phyloP scores from a whole-genome alignment of 2,888 invertebrate genomes.

The Thalpophila matura region DNA sequence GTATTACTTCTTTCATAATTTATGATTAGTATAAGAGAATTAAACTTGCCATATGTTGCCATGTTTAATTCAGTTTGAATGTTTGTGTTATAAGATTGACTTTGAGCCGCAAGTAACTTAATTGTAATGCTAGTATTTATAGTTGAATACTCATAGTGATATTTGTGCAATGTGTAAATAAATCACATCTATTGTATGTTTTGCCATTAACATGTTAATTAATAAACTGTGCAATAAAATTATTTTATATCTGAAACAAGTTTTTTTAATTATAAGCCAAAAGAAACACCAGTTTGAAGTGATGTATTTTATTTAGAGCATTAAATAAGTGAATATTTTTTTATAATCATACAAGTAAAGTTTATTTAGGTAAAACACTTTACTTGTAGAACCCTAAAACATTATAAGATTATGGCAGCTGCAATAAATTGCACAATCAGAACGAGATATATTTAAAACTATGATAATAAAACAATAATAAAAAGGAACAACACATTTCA shows the following conservation, averaged over 20 bases:
- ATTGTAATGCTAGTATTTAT: slow-evolving; percentile 57
- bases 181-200: slow-evolving; percentile 54
- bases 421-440: slow-evolving; percentile 55
- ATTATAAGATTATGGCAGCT: slow-evolving; percentile 50
- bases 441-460: slow-evolving; percentile 51
- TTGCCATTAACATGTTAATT: slow-evolving; percentile 64
- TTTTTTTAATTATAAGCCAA: slow-evolving; percentile 50
- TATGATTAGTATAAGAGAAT: slow-evolving; percentile 73
- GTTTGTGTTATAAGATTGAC: slow-evolving; percentile 49
- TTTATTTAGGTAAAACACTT: slow-evolving; percentile 43
- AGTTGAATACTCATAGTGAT: slow-evolving; percentile 68
- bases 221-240: slow-evolving; percentile 79
- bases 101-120: slow-evolving; percentile 53
- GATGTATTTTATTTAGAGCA: slow-evolving; percentile 81
- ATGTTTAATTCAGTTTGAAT: slow-evolving; percentile 83
- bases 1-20: slow-evolving; percentile 53
- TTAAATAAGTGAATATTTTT: slow-evolving; percentile 63
- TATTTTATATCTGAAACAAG: slow-evolving; percentile 61
- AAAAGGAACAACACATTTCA: slow-evolving; percentile 56
- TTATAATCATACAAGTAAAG: slow-evolving; percentile 56
- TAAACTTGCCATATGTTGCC: slow-evolving; percentile 88
- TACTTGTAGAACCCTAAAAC: slow-evolving; percentile 58
- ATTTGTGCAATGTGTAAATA: slow-evolving; percentile 70
- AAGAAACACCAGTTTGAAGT: slow-evolving; percentile 63
- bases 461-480: slow-evolving; percentile 50